These are phyloP conservation scores for Albula goreensis DNA, from an alignment of 2,113 vertebrate genomes.

Conservation along the genomic window DNA sequence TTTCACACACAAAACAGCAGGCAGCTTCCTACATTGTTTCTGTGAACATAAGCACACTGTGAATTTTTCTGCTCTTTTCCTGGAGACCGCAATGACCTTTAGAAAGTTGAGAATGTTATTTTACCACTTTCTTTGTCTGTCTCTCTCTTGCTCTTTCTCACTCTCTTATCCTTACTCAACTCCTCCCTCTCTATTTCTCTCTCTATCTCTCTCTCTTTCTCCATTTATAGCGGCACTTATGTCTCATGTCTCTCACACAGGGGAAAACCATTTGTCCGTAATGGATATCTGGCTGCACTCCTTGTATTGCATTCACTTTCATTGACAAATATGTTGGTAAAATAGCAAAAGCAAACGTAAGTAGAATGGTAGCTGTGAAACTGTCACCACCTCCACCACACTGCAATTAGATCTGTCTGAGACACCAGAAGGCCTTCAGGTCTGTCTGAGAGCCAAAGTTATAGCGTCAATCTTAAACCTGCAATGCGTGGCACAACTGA, in stretches of 20 bases:
- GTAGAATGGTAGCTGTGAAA: neutral
- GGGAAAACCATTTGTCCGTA: neutral
- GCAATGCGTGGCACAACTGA: neutral
- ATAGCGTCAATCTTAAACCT: neutral
- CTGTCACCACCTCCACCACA: neutral
- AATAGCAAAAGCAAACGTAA: neutral
- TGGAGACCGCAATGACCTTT: constrained; percentile 69
- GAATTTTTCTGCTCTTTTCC: neutral
- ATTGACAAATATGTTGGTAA: neutral
- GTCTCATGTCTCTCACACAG: neutral
- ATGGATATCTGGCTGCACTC: neutral
- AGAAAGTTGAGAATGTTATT: constrained; percentile 53
- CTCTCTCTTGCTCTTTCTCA: constrained; percentile 23
- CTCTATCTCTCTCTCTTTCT: neutral
- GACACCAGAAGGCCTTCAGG: neutral
- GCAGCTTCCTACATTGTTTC: neutral
- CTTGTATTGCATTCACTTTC: neutral
- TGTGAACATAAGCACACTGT: neutral
- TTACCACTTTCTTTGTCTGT: constrained; percentile 56
- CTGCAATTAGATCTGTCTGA: neutral
- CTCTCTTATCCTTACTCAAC: constrained; percentile 19
- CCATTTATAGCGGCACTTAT: neutral
- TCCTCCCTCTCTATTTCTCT: neutral
- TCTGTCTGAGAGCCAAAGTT: neutral
- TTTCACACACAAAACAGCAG: neutral